A percentile compares a stretch with the other conserved stretches of the same genome.
phyloP scores from a whole-genome alignment of 1,140 invertebrate genomes.

The Scaptomyza graminum region DNA sequence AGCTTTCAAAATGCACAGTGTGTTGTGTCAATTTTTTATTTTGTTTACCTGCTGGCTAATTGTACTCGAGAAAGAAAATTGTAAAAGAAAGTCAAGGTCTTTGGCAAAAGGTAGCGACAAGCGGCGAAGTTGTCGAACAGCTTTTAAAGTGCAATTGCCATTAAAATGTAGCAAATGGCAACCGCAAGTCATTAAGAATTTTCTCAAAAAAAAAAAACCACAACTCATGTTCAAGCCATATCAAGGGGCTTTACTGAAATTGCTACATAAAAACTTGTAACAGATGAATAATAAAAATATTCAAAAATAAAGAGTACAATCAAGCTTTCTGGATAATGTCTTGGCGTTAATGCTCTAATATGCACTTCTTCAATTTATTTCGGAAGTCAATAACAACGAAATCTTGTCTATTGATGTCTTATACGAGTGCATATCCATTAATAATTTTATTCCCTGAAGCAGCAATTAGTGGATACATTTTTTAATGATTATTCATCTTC shows the following conservation, averaged over 20 bases:
- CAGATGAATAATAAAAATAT: slow-evolving; percentile 62
- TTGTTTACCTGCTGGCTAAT: slow-evolving; percentile 55
- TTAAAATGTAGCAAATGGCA: slow-evolving; percentile 65
- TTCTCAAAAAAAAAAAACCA: slow-evolving; percentile 68
- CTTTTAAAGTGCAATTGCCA: slow-evolving; percentile 32
- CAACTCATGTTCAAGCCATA: slow-evolving; percentile 54
- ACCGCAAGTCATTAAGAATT: slow-evolving; percentile 73
- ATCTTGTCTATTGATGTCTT: too few relatives aligned
- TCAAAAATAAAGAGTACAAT: slow-evolving; percentile 36
- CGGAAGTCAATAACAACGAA: too few relatives aligned
- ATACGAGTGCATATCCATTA: too few relatives aligned
- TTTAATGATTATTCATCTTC: too few relatives aligned
- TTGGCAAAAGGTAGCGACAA: slow-evolving; percentile 37
- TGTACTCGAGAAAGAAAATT: slow-evolving; percentile 58
- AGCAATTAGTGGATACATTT: too few relatives aligned
- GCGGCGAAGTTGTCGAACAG: slow-evolving; percentile 53
- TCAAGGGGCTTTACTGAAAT: slow-evolving; percentile 45
- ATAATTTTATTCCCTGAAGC: too few relatives aligned
- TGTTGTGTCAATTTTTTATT: slow-evolving; percentile 53
- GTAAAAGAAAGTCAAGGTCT: slow-evolving; percentile 79
- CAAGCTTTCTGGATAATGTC: slow-evolving; percentile 18
- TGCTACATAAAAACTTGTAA: slow-evolving; percentile 67
- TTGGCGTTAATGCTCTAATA: slow-evolving; percentile 28
- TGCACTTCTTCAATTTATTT: neutral
- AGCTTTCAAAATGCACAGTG: slow-evolving; percentile 63